Conservation (phyloP, 2,888 invertebrate species). For the Brachyopa scutellaris region DNA sequence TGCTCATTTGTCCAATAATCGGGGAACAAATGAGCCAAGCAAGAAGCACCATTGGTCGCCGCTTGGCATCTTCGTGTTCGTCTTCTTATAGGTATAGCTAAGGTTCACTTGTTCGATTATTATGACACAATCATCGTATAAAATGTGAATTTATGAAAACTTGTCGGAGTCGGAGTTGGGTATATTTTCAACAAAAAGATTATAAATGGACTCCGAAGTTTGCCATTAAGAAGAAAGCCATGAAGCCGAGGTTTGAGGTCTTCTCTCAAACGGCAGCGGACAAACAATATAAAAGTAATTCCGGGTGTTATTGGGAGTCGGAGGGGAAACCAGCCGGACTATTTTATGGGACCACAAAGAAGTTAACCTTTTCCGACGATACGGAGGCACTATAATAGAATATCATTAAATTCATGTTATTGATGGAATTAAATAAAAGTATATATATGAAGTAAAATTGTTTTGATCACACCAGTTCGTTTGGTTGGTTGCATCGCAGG, state of each 20-base stretch:
- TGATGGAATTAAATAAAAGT: conserved; percentile 54
- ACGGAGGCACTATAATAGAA: conserved; percentile 47
- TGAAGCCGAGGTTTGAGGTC: conserved; percentile 32
- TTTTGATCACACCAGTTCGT: conserved; percentile 24
- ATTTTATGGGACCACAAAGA: conserved; percentile 63
- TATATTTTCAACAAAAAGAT: conserved; percentile 72
- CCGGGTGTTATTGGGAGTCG: conserved; percentile 43
- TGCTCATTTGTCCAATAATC: conserved; percentile 69
- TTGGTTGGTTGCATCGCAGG: too few relatives aligned
- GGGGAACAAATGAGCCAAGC: conserved; percentile 67
- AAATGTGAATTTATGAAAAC: conserved; percentile 73
- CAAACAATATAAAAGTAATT: conserved; percentile 51
- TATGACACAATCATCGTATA: conserved; percentile 72
- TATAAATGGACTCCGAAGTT: conserved; percentile 70
- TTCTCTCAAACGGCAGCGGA: conserved; percentile 18
- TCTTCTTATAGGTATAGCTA: conserved; percentile 4
- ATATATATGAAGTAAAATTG: conserved; percentile 24
- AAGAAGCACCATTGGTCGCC: conserved; percentile 36
- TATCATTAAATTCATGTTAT: conserved; percentile 58
- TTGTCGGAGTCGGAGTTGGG: conserved; percentile 70
- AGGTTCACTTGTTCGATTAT: conserved; percentile 66
- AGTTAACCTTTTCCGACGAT: conserved; percentile 60
- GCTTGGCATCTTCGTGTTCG: background rate
- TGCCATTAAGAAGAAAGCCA: conserved; percentile 62
- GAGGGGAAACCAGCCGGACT: conserved; percentile 20